phyloP scores from a whole-genome alignment of 2,113 vertebrate species.

The Gorilla gorilla region DNA sequence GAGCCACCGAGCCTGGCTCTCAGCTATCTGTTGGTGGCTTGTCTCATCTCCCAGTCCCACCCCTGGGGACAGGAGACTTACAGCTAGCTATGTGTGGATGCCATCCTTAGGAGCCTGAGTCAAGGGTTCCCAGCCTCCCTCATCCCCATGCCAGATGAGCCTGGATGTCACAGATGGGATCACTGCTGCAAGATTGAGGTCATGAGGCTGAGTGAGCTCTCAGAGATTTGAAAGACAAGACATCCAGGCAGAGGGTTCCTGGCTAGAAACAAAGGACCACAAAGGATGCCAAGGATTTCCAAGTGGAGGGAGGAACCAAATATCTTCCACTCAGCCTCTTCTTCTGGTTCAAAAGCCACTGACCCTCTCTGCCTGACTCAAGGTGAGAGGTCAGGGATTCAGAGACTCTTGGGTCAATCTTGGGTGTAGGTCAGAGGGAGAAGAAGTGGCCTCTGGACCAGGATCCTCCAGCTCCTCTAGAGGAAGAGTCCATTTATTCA shows the following conservation, averaged over 20 bases:
- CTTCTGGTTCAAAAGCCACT: not conserved
- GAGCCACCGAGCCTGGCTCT: no score
- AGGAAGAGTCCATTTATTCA: not conserved
- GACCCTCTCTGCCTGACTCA: not conserved
- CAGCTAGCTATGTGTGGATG: not conserved
- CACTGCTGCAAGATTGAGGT: conserved; percentile 62
- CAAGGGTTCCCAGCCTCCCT: not conserved
- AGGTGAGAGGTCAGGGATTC: not conserved
- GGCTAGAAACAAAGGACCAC: conserved; percentile 3
- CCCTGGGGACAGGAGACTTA: not conserved
- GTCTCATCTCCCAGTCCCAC: not conserved
- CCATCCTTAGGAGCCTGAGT: not conserved
- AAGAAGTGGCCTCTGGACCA: not conserved
- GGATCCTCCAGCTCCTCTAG: not conserved
- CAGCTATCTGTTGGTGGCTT: not conserved
- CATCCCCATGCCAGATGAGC: not conserved
- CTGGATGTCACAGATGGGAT: conserved; percentile 26
- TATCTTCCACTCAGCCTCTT: not conserved
- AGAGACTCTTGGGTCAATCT: not conserved
- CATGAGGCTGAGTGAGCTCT: conserved; percentile 10
- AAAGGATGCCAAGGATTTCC: not conserved
- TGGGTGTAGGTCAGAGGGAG: not conserved
- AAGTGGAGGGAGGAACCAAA: not conserved
- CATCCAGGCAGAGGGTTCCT: not conserved
- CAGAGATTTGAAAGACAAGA: conserved; percentile 56